Conservation (phyloP, 2,888 invertebrate genomes). For the Drosophila dives region DNA sequence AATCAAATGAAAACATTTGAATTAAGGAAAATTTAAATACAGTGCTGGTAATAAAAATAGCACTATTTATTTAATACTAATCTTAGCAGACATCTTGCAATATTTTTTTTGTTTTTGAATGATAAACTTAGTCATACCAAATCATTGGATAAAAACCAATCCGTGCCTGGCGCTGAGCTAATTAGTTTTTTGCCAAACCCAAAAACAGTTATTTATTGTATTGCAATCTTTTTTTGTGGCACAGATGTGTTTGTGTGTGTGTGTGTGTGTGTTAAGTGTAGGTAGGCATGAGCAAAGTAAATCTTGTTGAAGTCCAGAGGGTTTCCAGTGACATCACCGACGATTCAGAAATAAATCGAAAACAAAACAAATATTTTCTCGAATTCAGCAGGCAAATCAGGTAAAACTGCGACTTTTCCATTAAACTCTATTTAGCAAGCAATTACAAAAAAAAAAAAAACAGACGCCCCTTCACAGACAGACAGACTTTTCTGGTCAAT, state of each 20-base stretch:
- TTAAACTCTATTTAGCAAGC: conserved; percentile 28
- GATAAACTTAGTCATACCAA: background rate
- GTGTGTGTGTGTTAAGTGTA: background rate
- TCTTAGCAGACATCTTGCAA: background rate
- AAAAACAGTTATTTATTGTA: background rate
- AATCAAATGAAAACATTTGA: background rate
- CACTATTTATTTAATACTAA: background rate
- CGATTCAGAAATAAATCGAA: conserved; percentile 14
- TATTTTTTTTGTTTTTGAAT: too few species aligned
- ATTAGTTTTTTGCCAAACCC: background rate
- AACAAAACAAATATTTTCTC: conserved; percentile 40
- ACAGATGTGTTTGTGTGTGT: background rate
- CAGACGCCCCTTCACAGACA: too few species aligned
- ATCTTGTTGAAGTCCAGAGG: conserved; percentile 37
- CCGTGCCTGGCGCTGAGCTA: background rate
- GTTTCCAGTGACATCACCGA: conserved; percentile 56
- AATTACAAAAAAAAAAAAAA: too few species aligned
- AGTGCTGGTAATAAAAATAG: background rate
- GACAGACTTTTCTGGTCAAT: background rate
- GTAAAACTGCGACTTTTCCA: conserved; percentile 32
- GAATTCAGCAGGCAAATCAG: conserved; percentile 33
- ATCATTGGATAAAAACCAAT: background rate
- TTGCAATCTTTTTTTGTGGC: background rate
- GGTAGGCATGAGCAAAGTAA: background rate
- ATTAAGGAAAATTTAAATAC: background rate